Conservation (phyloP, 2,888 invertebrate genomes). For the Glyphotaelius pellucidus region DNA sequence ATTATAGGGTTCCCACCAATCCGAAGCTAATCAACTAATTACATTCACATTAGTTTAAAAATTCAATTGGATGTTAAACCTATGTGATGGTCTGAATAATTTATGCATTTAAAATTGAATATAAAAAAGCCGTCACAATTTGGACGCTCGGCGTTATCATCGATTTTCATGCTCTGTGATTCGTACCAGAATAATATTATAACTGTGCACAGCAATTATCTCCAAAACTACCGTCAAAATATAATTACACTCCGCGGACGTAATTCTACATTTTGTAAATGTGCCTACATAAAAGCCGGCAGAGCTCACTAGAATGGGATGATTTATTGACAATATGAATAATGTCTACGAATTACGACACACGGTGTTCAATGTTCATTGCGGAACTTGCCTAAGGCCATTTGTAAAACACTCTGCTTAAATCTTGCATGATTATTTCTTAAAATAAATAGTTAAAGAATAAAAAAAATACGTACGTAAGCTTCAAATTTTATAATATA, state of each 20-base stretch:
- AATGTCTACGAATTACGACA: neutral
- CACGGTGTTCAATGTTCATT: neutral
- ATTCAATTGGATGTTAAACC: neutral
- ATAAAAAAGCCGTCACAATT: constrained; percentile 29
- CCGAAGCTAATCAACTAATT: neutral
- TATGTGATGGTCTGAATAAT: constrained; percentile 10
- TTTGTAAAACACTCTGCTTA: neutral
- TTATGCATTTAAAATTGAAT: constrained; percentile 22
- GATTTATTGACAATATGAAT: constrained; percentile 16
- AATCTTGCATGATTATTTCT: neutral
- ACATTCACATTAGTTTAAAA: neutral
- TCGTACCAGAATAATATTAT: constrained; percentile 6
- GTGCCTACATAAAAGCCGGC: neutral
- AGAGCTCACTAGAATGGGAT: neutral
- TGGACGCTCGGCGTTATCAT: constrained; percentile 28
- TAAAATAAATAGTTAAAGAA: neutral
- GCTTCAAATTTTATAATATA: neutral
- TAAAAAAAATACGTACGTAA: neutral
- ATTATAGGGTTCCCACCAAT: neutral
- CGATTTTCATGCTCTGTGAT: constrained; percentile 44
- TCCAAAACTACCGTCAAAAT: constrained; percentile 36
- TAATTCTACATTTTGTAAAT: constrained; percentile 7
- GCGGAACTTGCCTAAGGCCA: neutral
- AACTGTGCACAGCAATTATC: constrained; percentile 38
- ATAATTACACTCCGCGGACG: constrained; percentile 14